phyloP scores from a whole-genome alignment of 2,113 vertebrate species.

The Clarias gariepinus region DNA sequence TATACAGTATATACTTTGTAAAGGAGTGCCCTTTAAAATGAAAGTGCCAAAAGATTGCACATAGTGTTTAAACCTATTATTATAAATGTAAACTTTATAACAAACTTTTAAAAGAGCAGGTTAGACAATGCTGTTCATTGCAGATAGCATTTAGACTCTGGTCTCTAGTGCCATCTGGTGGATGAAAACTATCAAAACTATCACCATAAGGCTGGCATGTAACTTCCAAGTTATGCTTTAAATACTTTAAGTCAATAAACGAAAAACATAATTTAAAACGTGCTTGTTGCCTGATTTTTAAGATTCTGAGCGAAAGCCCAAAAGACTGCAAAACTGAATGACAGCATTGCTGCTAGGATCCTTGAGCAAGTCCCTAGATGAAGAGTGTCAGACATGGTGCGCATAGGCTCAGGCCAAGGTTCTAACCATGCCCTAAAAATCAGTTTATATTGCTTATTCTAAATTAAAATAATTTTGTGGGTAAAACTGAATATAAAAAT shows the following conservation, averaged over 20 bases:
- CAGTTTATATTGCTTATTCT: no score
- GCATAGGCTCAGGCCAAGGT: no score
- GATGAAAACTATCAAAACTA: background rate
- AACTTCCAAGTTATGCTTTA: background rate
- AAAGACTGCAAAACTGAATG: no score
- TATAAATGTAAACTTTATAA: background rate
- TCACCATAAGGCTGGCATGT: background rate
- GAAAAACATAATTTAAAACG: background rate
- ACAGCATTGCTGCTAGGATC: no score
- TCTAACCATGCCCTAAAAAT: no score
- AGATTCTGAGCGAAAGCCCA: no score
- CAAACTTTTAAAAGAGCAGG: background rate
- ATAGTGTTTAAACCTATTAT: background rate
- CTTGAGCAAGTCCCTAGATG: no score
- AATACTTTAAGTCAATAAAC: background rate
- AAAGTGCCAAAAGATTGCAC: background rate
- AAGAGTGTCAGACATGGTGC: no score
- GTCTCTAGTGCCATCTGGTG: conserved; percentile 39
- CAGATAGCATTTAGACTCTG: background rate
- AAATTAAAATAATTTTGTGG: no score
- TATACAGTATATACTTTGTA: background rate
- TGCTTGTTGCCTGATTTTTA: background rate
- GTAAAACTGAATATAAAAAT: no score
- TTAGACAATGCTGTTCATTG: background rate
- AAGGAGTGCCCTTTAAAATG: background rate